Base-by-base conservation (phyloP, 2,113 vertebrate genomes). In the Mastomys natalensis region DNA sequence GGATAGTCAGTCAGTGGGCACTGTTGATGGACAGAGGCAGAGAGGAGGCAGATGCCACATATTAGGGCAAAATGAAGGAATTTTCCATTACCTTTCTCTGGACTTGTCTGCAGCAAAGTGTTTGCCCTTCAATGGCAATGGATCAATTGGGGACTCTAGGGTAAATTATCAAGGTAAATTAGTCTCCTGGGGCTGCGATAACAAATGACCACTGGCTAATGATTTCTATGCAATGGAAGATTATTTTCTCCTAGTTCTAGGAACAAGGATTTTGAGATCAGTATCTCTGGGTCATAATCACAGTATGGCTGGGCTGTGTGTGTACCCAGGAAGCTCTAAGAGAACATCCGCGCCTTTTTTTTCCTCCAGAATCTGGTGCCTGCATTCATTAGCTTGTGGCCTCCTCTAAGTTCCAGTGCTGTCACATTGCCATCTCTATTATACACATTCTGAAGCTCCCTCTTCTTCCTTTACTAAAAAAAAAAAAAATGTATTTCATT, bases 221-320 rank as follows among this genome's bases (percentile, higher is more conserved):
- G 51, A 48, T 89, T 89, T 89, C 77, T 77, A 72, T 68, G 89
- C n/a, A 85, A 55, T 5, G 43, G 21, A 62, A 31, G 26, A 73
- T 17, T 58, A 86, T 87, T 87, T 45, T 58, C n/a, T 48, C 48
- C 31, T 6, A 55, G 74, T 87, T 70, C 58, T 88, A 43, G 80
- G 73, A 72, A 72, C 40, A 81, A 92, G 74, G 51, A 43, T 64
- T 88, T 90, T 87, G 80, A 78, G 66, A 64, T 76, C 55, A 29
- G 12, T 92, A 40, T 70, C 68, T 80, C 10, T 85, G 40, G 21
- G 40, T 29, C 66, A 16, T 84, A 64, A 70, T 78, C 43, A 93
- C 58, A 55, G 51, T n/a, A 29, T 48, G 2, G 12, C 13, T n/a
- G 21, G 55, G 51, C 31, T 10, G 4, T 2, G 1, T 2, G 1